phyloP scores from a whole-genome alignment of 30 jellyfish, hydroid and myxozoan genomes.

The Aurelia coerulea region DNA sequence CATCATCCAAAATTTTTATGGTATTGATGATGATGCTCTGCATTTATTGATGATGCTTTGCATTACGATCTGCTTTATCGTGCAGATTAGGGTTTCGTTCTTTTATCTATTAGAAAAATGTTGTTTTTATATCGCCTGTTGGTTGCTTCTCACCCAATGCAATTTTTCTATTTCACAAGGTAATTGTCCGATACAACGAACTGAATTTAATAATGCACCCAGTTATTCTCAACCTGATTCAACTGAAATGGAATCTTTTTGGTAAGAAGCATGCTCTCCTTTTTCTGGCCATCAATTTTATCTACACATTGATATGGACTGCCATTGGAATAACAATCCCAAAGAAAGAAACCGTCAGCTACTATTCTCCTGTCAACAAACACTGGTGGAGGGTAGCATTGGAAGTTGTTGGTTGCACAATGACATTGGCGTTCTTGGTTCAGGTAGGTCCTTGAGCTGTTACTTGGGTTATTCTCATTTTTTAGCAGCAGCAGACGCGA shows the following conservation, averaged over 20 bases:
- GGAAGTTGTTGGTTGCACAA: constrained; percentile 60
- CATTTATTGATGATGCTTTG: too few species aligned
- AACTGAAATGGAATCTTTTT: constrained; percentile 83
- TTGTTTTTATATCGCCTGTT: too few species aligned
- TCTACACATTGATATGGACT: constrained; percentile 87
- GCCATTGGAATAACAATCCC: constrained; percentile 79
- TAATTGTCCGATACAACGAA: constrained; percentile 79
- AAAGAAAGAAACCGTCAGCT: constrained; percentile 4
- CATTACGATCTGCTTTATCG: too few species aligned
- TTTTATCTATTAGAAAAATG: too few species aligned
- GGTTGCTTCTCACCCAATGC: too few species aligned
- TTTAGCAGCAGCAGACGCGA: too few species aligned
- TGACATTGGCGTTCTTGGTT: constrained; percentile 67
- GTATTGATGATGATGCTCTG: too few species aligned
- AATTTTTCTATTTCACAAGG: constrained; percentile 27
- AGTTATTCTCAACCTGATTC: constrained; percentile 74
- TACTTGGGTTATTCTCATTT: too few species aligned
- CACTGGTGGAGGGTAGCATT: constrained; percentile 71
- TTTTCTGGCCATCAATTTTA: constrained; percentile 41
- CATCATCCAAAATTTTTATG: too few species aligned
- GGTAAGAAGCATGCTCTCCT: constrained; percentile 70
- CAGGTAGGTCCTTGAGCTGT: constrained; percentile 22
- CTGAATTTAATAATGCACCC: constrained; percentile 83
- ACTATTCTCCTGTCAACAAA: constrained; percentile 75
- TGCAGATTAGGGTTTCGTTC: too few species aligned